Evolutionary conservation across 1,140 invertebrate genomes (phyloP), one percentile per base, ranked within the genome.

Genomic region (Drosophila burlai): DNA sequence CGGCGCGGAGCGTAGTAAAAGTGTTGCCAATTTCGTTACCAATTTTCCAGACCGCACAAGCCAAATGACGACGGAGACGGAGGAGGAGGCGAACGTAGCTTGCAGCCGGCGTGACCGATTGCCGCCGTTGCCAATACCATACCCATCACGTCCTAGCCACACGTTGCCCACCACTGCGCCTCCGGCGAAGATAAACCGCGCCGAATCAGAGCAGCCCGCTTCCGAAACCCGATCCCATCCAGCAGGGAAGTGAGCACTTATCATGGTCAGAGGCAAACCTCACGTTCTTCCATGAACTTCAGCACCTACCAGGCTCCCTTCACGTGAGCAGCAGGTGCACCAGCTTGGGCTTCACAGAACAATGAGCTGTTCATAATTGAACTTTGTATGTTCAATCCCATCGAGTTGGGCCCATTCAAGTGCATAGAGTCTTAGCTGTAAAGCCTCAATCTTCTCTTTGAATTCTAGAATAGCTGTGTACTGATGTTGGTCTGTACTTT

Each of bases 1-100:
- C 47, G 57, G 74, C 42, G 62, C 50, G 50, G 62, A 52, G 71
- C 65, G 76, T 80, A 66, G 68, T 80, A 76, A 86, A 85, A 86
- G 66, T 82, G 79, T 89, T 81, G 78, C 78, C 78, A 91, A 81
- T 89, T 85, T 91, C 67, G 91, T 90, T 91, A 91, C 73, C 85
- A 75, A 90, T 89, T 90, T 89, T 62, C 69, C 78, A 83, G 68
- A 60, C 68, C 62, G 45, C 43, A 36, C 54, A 67, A 72, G 59
- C 67, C 47, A 65, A 68, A 40, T 65, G 34, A 46, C 61, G 59
- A 43, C 16, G 47, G 36, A 54, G 21, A 21, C 34, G 52, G 6
- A 40, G 4, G n/a, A 13, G 11, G 6, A 16, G 50, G 26, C 57
- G 63, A 36, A 57, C 36, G 9, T 10, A 38, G 46, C 49, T 62